These are phyloP conservation scores for Willisornis vidua DNA, from an alignment of 2,113 vertebrate genomes.

Conservation along the genomic window DNA sequence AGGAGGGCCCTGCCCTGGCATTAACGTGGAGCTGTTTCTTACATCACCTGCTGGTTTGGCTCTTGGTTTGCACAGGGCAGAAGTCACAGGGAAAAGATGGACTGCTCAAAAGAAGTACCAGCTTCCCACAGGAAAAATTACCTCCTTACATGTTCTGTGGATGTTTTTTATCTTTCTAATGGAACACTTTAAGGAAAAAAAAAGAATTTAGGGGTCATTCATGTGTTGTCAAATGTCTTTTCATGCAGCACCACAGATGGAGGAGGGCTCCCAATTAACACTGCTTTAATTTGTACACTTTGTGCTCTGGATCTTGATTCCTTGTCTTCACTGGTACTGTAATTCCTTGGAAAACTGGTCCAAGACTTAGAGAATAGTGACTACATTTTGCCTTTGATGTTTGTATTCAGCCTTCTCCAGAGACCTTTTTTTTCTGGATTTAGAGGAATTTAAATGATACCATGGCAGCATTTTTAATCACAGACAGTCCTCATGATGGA, in stretches of 20 bases:
- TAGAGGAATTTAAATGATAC: neutral
- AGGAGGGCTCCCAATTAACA: neutral
- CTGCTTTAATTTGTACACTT: neutral
- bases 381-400: neutral
- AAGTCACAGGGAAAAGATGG: neutral
- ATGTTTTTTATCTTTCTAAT: neutral
- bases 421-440: neutral
- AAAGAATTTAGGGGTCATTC: neutral
- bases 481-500: neutral
- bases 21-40: neutral
- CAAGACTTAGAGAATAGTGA: neutral
- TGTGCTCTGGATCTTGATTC: neutral
- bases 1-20: too few species aligned
- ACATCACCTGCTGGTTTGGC: neutral
- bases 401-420: neutral
- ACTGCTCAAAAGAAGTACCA: neutral
- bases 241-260: neutral
- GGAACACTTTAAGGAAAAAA: neutral
- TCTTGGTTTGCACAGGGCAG: neutral
- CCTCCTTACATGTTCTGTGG: fast-evolving
- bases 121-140: neutral
- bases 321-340: neutral
- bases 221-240: neutral
- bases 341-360: neutral
- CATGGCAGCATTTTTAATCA: neutral